These are phyloP conservation scores for Australoheros scitulus DNA, from an alignment of 2,113 vertebrate species.

Conservation along the genomic window DNA sequence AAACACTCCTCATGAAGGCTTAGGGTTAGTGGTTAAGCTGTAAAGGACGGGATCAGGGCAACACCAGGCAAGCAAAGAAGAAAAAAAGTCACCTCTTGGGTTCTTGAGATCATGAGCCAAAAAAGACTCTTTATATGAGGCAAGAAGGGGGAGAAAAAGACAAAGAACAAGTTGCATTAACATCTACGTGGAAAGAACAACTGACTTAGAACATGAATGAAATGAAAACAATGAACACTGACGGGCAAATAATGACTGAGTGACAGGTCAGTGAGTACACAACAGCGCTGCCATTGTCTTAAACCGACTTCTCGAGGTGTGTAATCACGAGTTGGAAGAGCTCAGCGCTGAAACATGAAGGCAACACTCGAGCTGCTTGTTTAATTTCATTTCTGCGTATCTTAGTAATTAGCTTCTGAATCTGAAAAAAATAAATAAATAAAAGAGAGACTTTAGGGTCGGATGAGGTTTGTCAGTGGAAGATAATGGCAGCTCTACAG, in stretches of 20 bases:
- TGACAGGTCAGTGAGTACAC: background rate
- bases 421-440: background rate
- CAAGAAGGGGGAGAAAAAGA: slow-evolving; percentile 78
- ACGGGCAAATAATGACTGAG: background rate
- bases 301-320: slow-evolving; percentile 37
- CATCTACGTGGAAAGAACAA: slow-evolving; percentile 50
- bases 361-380: background rate
- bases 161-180: slow-evolving; percentile 86
- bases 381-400: slow-evolving; percentile 2
- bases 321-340: background rate
- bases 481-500: slow-evolving; percentile 74
- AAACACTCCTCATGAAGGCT: slow-evolving; percentile 6
- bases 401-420: slow-evolving; percentile 15
- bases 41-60: slow-evolving; percentile 36
- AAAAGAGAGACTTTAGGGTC: background rate
- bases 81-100: slow-evolving; percentile 96
- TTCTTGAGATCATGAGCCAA: slow-evolving; percentile 98
- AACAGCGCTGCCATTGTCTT: slow-evolving; percentile 69
- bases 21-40: slow-evolving; percentile 55
- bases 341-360: background rate
- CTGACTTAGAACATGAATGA: slow-evolving; percentile 33
- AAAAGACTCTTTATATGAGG: slow-evolving; percentile 94
- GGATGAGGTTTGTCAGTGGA: slow-evolving; percentile 31
- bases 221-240: slow-evolving; percentile 20
- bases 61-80: slow-evolving; percentile 78